Percentiles rank a stretch among this genome's conserved stretches.
These are phyloP conservation scores for Tachysurus fulvidraco DNA, from an alignment of 2,113 vertebrate genomes.

Conservation along the genomic window DNA sequence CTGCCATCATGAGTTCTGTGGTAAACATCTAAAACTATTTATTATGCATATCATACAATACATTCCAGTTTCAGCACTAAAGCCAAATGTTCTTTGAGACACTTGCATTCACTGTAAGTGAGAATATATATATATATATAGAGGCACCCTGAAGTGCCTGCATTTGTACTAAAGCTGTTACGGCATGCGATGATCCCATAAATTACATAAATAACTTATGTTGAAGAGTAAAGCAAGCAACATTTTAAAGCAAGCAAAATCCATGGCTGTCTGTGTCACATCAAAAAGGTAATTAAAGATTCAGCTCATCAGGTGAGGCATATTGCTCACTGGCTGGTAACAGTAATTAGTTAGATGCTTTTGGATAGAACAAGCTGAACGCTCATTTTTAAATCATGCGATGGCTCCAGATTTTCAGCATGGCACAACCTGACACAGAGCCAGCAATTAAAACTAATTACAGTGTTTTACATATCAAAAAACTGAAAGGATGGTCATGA, in stretches of 20 bases:
- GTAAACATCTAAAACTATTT: not conserved
- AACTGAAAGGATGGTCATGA: not conserved
- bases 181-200: not conserved
- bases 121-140: not conserved
- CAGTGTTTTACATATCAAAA: constrained; percentile 52
- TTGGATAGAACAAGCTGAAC: constrained; percentile 15
- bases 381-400: constrained; percentile 13
- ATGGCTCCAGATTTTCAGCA: constrained; percentile 46
- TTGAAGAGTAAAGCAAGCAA: constrained; percentile 7
- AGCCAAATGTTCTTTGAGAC: not conserved
- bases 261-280: constrained; percentile 55
- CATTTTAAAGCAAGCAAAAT: constrained; percentile 48
- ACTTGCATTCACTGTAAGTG: not conserved
- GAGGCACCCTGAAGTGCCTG: not conserved
- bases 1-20: not conserved
- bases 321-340: constrained; percentile 47
- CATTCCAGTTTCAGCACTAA: not conserved
- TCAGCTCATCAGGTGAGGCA: constrained; percentile 56
- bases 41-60: not conserved
- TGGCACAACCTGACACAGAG: constrained; percentile 48
- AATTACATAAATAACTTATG: not conserved
- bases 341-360: constrained; percentile 62
- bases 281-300: constrained; percentile 59
- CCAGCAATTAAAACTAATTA: constrained; percentile 66
- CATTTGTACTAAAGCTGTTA: not conserved